phyloP scores from a whole-genome alignment of 2,113 vertebrate species.

The Ameiurus melas region DNA sequence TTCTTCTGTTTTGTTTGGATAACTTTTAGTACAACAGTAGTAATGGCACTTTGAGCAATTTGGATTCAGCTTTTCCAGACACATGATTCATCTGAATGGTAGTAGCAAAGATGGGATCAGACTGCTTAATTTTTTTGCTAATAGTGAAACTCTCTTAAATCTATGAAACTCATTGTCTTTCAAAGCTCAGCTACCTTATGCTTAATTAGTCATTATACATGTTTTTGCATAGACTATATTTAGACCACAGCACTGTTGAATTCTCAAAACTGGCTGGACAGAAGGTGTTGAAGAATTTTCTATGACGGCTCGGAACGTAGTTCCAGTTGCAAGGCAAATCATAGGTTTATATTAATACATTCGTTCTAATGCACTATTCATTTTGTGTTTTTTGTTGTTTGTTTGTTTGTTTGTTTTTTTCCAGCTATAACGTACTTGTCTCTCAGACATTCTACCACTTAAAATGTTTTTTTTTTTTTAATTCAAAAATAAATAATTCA shows the following conservation, averaged over 20 bases:
- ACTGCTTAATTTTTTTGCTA: neutral
- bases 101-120: slow-evolving; percentile 5
- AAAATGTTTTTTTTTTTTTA: too few species aligned
- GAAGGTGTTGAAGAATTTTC: neutral
- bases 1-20: slow-evolving; percentile 33
- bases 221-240: neutral
- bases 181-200: slow-evolving; percentile 1
- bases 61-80: slow-evolving; percentile 37
- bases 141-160: slow-evolving; percentile 21
- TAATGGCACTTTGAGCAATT: slow-evolving; percentile 29
- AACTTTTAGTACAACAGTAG: slow-evolving; percentile 14
- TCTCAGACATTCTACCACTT: neutral
- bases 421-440: neutral
- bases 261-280: neutral
- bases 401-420: neutral
- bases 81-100: slow-evolving; percentile 31
- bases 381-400: slow-evolving; percentile 2
- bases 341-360: neutral
- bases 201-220: neutral
- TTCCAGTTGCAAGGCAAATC: neutral
- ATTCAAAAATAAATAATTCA: too few species aligned
- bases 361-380: neutral
- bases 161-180: slow-evolving; percentile 30
- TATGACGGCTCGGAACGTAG: neutral
- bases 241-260: neutral